These are phyloP conservation scores for Parotocinclus haroldoi DNA, from an alignment of 2,797 vertebrate genomes.

Conservation along the genomic window DNA sequence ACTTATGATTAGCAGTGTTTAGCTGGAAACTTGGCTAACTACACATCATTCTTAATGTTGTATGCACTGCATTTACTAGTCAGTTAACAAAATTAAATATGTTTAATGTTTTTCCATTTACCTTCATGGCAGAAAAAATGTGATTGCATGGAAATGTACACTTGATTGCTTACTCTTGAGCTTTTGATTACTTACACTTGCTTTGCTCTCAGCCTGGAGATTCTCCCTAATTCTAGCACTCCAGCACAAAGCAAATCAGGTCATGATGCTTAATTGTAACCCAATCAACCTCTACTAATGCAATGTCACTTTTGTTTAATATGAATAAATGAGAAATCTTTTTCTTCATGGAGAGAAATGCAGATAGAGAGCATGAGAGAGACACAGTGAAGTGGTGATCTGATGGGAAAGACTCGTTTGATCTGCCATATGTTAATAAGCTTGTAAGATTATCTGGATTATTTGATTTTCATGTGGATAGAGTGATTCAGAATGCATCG, in stretches of 20 bases:
- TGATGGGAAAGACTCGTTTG: conserved; percentile 72
- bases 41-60: no score
- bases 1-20: no score
- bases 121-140: neutral
- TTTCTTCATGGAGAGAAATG: conserved; percentile 62
- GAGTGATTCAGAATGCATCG: conserved; percentile 75
- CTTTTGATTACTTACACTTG: conserved; percentile 61
- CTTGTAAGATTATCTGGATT: conserved; percentile 78
- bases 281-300: conserved; percentile 79
- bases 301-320: conserved; percentile 77
- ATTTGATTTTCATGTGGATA: conserved; percentile 71
- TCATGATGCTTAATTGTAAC: conserved; percentile 79
- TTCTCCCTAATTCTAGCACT: conserved; percentile 45
- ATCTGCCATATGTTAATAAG: conserved; percentile 81
- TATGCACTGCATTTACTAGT: no score
- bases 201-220: conserved; percentile 37
- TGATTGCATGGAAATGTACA: conserved; percentile 13
- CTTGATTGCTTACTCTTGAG: conserved; percentile 26
- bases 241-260: conserved; percentile 69
- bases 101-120: conserved; percentile 5
- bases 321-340: conserved; percentile 75
- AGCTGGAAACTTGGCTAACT: no score
- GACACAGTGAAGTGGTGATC: conserved; percentile 56
- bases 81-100: no score
- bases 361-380: conserved; percentile 45